Conservation (phyloP, 2,888 invertebrate species). For the Diachrysia chrysitis region DNA sequence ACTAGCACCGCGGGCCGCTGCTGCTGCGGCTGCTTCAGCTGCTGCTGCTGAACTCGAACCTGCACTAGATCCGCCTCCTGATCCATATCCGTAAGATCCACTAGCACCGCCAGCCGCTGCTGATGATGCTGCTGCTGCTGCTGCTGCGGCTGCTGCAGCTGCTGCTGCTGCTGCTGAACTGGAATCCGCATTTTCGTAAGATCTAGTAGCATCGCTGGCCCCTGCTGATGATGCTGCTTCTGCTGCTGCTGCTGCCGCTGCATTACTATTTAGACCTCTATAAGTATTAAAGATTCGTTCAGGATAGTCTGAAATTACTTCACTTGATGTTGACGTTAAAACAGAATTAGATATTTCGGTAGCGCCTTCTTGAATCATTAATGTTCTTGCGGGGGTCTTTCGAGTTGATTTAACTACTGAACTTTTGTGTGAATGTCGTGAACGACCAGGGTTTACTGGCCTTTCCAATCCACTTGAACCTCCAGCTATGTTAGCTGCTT, state of each 20-base stretch:
- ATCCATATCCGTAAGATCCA: background rate
- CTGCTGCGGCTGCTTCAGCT: constrained; percentile 14
- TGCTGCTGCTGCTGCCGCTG: constrained; percentile 18
- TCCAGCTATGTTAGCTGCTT: constrained; percentile 22
- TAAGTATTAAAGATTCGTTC: background rate
- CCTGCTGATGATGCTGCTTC: constrained; percentile 25
- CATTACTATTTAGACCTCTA: background rate
- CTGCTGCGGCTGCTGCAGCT: background rate
- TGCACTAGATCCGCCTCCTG: constrained; percentile 12
- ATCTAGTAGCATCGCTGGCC: constrained; percentile 4
- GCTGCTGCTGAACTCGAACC: constrained; percentile 10
- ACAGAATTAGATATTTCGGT: constrained; percentile 5
- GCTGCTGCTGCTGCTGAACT: background rate
- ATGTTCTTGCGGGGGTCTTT: background rate
- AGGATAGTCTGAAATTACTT: background rate
- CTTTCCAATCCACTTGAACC: constrained; percentile 8
- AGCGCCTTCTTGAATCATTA: constrained; percentile 1
- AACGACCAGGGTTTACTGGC: background rate
- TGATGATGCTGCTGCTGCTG: constrained; percentile 21
- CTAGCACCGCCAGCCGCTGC: no score
- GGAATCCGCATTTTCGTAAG: no score
- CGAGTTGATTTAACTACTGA: background rate
- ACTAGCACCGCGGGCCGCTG: background rate
- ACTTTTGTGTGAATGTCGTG: background rate
- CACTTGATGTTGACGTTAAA: constrained; percentile 2